Conservation (phyloP, 1,140 invertebrate genomes). For the Drosophila erecta region DNA sequence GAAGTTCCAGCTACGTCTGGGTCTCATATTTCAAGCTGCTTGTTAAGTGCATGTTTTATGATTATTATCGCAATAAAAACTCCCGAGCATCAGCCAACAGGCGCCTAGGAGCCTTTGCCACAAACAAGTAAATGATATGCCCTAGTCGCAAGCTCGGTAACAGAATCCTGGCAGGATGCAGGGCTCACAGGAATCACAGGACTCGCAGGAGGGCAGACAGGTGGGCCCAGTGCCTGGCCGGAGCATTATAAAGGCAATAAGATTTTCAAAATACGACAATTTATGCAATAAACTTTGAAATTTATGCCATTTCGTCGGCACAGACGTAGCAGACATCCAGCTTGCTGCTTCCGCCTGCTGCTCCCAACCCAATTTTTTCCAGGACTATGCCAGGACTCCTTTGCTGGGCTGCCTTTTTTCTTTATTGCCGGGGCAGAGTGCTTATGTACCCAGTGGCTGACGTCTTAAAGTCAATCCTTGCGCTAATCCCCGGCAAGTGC, state of each 20-base stretch:
- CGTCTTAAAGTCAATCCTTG: slow-evolving; percentile 76
- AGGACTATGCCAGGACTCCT: slow-evolving; percentile 33
- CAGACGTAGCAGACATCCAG: slow-evolving; percentile 38
- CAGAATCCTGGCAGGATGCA: slow-evolving; percentile 21
- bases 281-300: slow-evolving; percentile 83
- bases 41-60: slow-evolving; percentile 83
- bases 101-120: slow-evolving; percentile 48
- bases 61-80: slow-evolving; percentile 83
- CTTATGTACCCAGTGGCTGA: slow-evolving; percentile 57
- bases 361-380: slow-evolving; percentile 24
- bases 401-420: slow-evolving; percentile 27
- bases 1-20: slow-evolving; percentile 60
- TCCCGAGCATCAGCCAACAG: slow-evolving; percentile 40
- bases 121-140: slow-evolving; percentile 77
- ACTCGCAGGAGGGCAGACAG: slow-evolving; percentile 28
- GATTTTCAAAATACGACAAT: slow-evolving; percentile 84
- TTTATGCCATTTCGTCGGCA: slow-evolving; percentile 72
- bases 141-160: slow-evolving; percentile 8
- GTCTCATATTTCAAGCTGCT: slow-evolving; percentile 81
- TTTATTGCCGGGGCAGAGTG: slow-evolving; percentile 58
- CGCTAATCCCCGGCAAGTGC: slow-evolving; percentile 73
- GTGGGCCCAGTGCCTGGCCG: slow-evolving; percentile 47
- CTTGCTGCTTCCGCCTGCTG: background rate
- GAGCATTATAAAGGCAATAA: slow-evolving; percentile 82
- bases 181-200: slow-evolving; percentile 1